phyloP scores from a whole-genome alignment of 2,888 invertebrate genomes.

The Pterobdella sp. region DNA sequence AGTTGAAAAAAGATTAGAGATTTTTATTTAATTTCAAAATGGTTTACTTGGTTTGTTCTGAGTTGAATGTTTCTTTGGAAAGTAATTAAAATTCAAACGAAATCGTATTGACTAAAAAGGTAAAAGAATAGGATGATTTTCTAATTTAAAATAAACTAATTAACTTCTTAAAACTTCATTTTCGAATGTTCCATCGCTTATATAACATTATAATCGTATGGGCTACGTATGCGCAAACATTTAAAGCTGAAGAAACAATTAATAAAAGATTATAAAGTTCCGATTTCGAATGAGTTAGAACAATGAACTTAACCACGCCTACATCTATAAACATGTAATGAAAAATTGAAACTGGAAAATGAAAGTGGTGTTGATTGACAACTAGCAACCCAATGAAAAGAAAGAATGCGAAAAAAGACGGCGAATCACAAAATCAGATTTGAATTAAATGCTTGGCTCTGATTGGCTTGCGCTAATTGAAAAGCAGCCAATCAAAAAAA shows the following conservation, averaged over 20 bases:
- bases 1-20: no score
- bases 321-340: not conserved
- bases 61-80: no score
- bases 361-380: not conserved
- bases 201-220: no score
- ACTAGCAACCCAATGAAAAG: not conserved
- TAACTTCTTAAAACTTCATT: no score
- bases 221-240: no score
- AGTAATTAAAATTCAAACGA: no score
- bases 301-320: slow-evolving; percentile 4
- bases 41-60: no score
- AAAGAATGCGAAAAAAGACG: not conserved
- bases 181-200: no score
- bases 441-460: not conserved
- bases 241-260: not conserved
- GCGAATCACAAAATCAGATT: not conserved
- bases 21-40: no score
- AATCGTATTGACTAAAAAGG: no score
- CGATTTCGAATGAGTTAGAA: not conserved
- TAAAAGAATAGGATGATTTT: no score
- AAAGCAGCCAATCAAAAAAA: slow-evolving; percentile 9
- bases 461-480: slow-evolving; percentile 10
- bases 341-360: not conserved
- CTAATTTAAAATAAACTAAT: no score
- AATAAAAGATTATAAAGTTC: not conserved